Conservation (phyloP, 2,113 vertebrate species). For the Crotophaga sulcirostris region DNA sequence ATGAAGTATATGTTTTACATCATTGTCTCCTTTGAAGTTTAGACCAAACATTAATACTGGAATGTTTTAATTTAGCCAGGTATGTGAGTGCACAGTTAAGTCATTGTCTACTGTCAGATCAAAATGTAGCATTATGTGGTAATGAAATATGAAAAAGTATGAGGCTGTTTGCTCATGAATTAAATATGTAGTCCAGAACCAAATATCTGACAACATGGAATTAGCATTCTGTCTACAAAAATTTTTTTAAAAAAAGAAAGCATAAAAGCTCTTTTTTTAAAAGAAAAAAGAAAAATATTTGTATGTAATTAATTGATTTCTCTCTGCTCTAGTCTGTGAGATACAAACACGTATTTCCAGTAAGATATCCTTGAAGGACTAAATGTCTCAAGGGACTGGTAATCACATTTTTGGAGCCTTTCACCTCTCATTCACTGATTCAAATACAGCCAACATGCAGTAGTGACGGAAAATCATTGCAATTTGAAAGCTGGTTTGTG, state of each 20-base stretch:
- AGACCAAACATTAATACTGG: neutral
- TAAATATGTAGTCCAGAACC: neutral
- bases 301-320: neutral
- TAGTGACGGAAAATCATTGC: conserved; percentile 38
- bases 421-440: conserved; percentile 46
- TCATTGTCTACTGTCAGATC: neutral
- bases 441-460: conserved; percentile 6
- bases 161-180: neutral
- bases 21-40: neutral
- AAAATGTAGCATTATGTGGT: neutral
- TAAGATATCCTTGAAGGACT: neutral
- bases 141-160: neutral
- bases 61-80: neutral
- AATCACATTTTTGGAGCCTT: conserved; percentile 44
- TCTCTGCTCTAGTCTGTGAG: neutral
- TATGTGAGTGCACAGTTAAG: neutral
- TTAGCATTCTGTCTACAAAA: neutral
- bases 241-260: too few species aligned
- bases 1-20: neutral
- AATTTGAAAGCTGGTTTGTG: conserved; percentile 35
- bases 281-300: neutral
- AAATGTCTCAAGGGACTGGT: neutral
- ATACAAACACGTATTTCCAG: neutral
- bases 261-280: neutral
- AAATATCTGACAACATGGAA: neutral